Base-by-base conservation (phyloP, 23 tunicate species). In the Ascidia mentula region DNA sequence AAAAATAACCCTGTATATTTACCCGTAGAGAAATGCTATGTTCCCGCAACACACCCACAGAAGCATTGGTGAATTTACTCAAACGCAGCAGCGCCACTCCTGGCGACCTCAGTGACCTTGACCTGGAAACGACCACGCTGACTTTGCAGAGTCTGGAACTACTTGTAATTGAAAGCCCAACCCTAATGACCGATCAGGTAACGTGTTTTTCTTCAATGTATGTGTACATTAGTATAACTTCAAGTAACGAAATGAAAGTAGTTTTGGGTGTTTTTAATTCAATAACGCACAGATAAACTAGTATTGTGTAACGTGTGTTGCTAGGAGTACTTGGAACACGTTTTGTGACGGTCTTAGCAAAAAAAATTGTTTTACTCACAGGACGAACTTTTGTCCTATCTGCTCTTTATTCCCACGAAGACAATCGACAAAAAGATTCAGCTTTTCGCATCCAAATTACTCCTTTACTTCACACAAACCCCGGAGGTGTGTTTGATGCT, bases 141-240 rank as follows among this genome's bases (percentile, higher is more conserved):
- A 40, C 88, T 5, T 84, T 92, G 31, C 91, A 92, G 61, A 70
- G 91, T 73, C 82, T 92, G 18, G 97, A 92, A 59, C 74, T 92
- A 34, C 78, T 92, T 28, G 88, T 87, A 22, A 92, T 92, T 38
- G 92, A 92, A 45, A 60, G 85, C 1, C 88, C 97, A n/a, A 34
- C 82, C 4, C 69, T 87, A 1, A 60, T 92, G 33, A 39, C 74
- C 3, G 2, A 46, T 20, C 86, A 90, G 39, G 96, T 89, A 38
- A 3, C 22, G 1, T 20, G 12, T 5, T 9, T 71, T 71, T 9
- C 32, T 9, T 71, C 4, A 5, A 71, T 28, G 32, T 28, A 53
- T 42, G 15, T 69, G 9, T 24, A 69, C 33, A 26, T 24, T 12
- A 24, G n/a, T 5, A 6, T 3, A 53, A 53, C 65, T 53, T 53